Percentiles rank a stretch among this genome's conserved stretches.
Evolutionary conservation across 2,797 vertebrate species (phyloP).

Genomic region (Melanotaenia parkinsoni): DNA sequence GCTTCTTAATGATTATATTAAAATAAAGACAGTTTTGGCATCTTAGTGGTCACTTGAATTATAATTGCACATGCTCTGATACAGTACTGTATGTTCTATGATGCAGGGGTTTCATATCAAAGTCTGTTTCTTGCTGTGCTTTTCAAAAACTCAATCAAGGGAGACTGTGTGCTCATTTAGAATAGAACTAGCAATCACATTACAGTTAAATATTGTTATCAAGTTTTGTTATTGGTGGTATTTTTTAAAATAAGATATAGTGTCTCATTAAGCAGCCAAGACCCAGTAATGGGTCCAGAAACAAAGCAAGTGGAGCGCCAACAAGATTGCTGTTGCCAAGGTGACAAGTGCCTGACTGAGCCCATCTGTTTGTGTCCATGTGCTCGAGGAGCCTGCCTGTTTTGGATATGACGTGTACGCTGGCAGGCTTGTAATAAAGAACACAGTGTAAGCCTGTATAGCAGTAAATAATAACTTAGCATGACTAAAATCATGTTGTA

Average conservation of each 20-base stretch:
- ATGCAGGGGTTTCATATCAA: conserved; percentile 28
- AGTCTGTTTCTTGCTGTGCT: conserved; percentile 18
- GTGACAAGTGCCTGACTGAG: conserved; percentile 73
- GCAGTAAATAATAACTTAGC: conserved; percentile 13
- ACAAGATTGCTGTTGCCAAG: conserved; percentile 70
- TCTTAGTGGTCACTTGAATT: not conserved
- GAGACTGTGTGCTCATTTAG: conserved; percentile 20
- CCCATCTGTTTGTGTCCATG: conserved; percentile 75
- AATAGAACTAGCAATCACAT: conserved; percentile 6
- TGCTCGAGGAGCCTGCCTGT: conserved; percentile 63
- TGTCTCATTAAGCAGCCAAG: conserved; percentile 55
- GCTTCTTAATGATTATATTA: conserved; percentile 6
- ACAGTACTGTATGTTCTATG: conserved; percentile 19
- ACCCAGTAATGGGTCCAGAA: conserved; percentile 53
- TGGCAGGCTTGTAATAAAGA: conserved; percentile 33
- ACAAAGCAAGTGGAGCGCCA: conserved; percentile 56
- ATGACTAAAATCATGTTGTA: conserved; percentile 41
- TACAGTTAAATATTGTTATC: conserved; percentile 12
- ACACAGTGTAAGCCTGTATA: conserved; percentile 37
- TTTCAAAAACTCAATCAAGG: conserved; percentile 4
- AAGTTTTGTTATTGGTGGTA: conserved; percentile 34
- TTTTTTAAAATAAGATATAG: conserved; percentile 27
- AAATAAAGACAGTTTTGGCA: not conserved
- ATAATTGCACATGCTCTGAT: not conserved
- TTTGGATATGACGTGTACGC: conserved; percentile 55